Conservation (phyloP, 1,140 invertebrate species). For the Cheumatopsyche charites region DNA sequence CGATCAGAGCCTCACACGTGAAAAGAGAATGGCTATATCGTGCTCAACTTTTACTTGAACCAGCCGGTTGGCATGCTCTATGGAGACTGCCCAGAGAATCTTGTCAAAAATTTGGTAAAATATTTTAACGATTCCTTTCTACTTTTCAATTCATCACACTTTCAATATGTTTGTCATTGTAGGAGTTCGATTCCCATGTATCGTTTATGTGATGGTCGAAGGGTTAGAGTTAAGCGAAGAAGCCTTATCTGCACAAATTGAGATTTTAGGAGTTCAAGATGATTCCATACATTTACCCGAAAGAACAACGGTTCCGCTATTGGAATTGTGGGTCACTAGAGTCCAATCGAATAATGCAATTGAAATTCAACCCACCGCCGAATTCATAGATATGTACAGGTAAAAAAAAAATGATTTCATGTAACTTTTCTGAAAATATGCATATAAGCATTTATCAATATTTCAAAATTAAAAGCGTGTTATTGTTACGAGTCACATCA, state of each 20-base stretch:
- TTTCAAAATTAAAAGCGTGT: background rate
- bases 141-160: background rate
- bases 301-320: slow-evolving; percentile 26
- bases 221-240: slow-evolving; percentile 36
- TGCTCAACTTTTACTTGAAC: slow-evolving; percentile 43
- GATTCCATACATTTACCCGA: slow-evolving; percentile 39
- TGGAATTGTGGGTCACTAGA: slow-evolving; percentile 38
- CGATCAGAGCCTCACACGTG: slow-evolving; percentile 23
- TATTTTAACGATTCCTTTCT: background rate
- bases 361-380: slow-evolving; percentile 37
- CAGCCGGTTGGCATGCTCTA: slow-evolving; percentile 44
- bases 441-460: background rate
- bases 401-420: slow-evolving; percentile 19
- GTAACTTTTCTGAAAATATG: no score
- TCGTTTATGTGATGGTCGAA: slow-evolving; percentile 44
- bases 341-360: slow-evolving; percentile 42
- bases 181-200: slow-evolving; percentile 42
- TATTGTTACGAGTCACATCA: no score
- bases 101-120: slow-evolving; percentile 39
- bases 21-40: slow-evolving; percentile 42
- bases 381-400: slow-evolving; percentile 47
- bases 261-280: slow-evolving; percentile 43
- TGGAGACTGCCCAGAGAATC: slow-evolving; percentile 43
- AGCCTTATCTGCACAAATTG: slow-evolving; percentile 24
- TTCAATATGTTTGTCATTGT: background rate